Base-by-base conservation (phyloP, 2,113 vertebrate genomes). In the Bufo bufo region DNA sequence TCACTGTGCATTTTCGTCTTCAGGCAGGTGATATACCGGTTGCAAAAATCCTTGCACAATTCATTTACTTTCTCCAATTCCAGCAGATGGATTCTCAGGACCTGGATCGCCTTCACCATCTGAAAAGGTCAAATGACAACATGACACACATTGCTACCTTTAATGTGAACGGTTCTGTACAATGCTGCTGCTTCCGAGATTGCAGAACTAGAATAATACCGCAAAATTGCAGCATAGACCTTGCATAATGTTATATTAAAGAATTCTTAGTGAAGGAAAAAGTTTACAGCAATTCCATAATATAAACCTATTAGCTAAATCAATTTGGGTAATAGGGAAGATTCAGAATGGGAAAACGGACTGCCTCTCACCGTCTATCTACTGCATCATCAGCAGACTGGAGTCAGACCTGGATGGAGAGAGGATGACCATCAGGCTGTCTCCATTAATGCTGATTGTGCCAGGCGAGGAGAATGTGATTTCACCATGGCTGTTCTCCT, bases 1-100 rank as follows among this genome's bases (percentile, higher is more conserved):
- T 99, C 98, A 0, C 98, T 99, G 96, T 99, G 97, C 98, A 99
- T 99, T 97, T 99, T 99, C 91, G 98, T 99, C 95, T 99, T 99
- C 93, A 99, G 97, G 94, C 98, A 99, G 93, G 98, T 99, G 95
- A 99, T 99, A 89, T 99, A 99, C 45, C 98, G 98, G 91, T 99
- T 99, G 93, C 98, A 99, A 85, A 99, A 99, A 94, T 99, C 98
- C 93, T 99, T 99, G 94, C 98, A 99, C 93, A 99, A 95, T 92
- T 99, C 98, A 4, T 98, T 99, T 93, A 99, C 98, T 92, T 99
- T 99, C 95, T 99, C 98, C 92, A 99, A 82, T 92, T 99, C 98
- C 90, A 99, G 91, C n/a, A 99, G 95, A 92, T 99, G 98, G 93
- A 99, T 99, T 90, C 98, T 95, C 93, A 99, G 92, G 89, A 99